Evolutionary conservation across 2,888 invertebrate genomes (phyloP).

Genomic region (Mythimna albipuncta): DNA sequence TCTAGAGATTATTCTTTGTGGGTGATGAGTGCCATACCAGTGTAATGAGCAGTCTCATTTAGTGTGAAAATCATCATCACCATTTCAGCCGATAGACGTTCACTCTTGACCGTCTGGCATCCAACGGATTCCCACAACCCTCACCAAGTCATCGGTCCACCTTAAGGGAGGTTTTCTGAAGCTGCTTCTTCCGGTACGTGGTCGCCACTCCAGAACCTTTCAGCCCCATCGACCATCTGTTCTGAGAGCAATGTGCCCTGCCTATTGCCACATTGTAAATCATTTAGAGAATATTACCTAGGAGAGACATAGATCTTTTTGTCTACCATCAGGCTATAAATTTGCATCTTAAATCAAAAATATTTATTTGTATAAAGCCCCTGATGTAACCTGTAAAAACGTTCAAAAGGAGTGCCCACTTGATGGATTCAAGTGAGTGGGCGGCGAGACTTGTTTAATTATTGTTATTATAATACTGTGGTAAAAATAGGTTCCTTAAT

Average conservation of each 20-base stretch:
- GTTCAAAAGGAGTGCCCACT: slow-evolving; percentile 4
- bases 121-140: too few species aligned
- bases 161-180: too few species aligned
- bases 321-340: not conserved
- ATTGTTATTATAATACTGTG: not conserved
- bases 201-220: too few species aligned
- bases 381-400: not conserved
- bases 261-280: not conserved
- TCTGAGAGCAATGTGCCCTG: too few species aligned
- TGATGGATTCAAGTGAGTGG: slow-evolving; percentile 10
- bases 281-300: not conserved
- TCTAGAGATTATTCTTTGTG: too few species aligned
- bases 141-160: too few species aligned
- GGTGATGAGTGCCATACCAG: too few species aligned
- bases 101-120: too few species aligned
- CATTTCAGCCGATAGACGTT: too few species aligned
- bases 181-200: too few species aligned
- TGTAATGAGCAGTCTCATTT: not conserved
- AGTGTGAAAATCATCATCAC: not conserved
- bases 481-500: not conserved
- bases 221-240: too few species aligned
- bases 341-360: not conserved
- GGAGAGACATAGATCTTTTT: not conserved
- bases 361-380: not conserved
- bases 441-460: not conserved